These are phyloP conservation scores for Lithophane leautieri DNA, from an alignment of 2,888 invertebrate species.

Conservation along the genomic window DNA sequence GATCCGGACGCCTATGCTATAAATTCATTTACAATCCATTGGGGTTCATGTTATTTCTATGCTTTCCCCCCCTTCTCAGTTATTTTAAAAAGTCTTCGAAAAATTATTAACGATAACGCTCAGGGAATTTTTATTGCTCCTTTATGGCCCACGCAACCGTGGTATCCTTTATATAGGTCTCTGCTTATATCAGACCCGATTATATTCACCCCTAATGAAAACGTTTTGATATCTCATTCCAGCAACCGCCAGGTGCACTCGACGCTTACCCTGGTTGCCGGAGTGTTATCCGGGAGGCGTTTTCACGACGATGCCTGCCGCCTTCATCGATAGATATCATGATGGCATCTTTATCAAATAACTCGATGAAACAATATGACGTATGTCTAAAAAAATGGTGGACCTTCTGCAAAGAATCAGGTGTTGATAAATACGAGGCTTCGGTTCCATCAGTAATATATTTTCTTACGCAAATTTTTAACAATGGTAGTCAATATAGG, in stretches of 20 bases:
- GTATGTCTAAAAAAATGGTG: conserved; percentile 7
- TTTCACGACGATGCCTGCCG: conserved; percentile 11
- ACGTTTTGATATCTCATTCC: conserved; percentile 6
- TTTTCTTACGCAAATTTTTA: conserved; percentile 4
- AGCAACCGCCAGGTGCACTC: conserved; percentile 9
- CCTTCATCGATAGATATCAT: conserved; percentile 13
- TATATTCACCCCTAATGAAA: conserved; percentile 5
- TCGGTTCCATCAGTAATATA: conserved; percentile 10
- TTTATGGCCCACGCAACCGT: conserved; percentile 3
- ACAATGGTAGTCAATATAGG: background rate
- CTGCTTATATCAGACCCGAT: background rate
- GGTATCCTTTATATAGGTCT: background rate
- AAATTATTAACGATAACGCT: conserved; percentile 3
- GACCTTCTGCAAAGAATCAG: background rate
- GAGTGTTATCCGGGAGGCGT: conserved; percentile 22
- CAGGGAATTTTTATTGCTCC: background rate
- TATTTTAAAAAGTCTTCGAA: conserved; percentile 16
- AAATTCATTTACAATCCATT: too few relatives aligned
- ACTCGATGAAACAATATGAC: conserved; percentile 10
- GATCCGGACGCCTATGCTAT: background rate
- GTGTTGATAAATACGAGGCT: background rate
- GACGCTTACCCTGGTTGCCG: conserved; percentile 18
- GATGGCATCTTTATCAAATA: conserved; percentile 8
- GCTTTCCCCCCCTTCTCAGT: background rate
- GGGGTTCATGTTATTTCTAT: background rate